phyloP scores from a whole-genome alignment of 2,113 vertebrate genomes.

The Etheostoma spectabile region DNA sequence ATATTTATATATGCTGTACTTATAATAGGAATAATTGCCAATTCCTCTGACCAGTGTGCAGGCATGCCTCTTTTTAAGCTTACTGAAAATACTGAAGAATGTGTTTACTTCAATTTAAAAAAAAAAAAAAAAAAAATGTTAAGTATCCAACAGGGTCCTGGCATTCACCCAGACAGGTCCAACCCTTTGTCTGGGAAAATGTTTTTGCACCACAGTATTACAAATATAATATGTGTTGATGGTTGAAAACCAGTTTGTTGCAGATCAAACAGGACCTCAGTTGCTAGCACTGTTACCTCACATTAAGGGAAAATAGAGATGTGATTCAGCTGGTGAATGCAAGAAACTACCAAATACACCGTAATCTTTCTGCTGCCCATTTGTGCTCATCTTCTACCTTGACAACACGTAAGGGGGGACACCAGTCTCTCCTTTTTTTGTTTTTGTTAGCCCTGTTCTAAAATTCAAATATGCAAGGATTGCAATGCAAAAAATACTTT shows the following conservation, averaged over 20 bases:
- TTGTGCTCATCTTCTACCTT: not conserved
- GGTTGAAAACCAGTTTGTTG: not conserved
- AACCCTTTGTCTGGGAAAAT: not conserved
- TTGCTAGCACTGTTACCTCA: not conserved
- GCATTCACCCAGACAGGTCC: not conserved
- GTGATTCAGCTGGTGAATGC: not conserved
- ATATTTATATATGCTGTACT: too few species aligned
- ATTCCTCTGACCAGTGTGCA: too few species aligned
- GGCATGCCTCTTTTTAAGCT: constrained; percentile 1
- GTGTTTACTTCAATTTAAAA: constrained; percentile 1
- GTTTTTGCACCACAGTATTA: not conserved
- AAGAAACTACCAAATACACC: not conserved
- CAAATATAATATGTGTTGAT: not conserved
- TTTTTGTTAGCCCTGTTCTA: not conserved
- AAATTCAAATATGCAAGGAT: not conserved
- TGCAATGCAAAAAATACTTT: not conserved
- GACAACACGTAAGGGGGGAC: not conserved
- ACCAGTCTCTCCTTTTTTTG: not conserved
- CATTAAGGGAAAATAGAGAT: too few species aligned
- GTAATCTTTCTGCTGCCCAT: not conserved
- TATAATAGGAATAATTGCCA: constrained; percentile 26
- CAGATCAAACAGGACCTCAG: not conserved
- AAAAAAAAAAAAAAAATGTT: too few species aligned
- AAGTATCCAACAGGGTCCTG: not conserved
- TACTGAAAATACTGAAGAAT: not conserved